Percentiles rank a stretch among this genome's conserved stretches.
These are phyloP conservation scores for Gymnothorax reevesii DNA, from an alignment of 2,797 vertebrate genomes.

Conservation along the genomic window DNA sequence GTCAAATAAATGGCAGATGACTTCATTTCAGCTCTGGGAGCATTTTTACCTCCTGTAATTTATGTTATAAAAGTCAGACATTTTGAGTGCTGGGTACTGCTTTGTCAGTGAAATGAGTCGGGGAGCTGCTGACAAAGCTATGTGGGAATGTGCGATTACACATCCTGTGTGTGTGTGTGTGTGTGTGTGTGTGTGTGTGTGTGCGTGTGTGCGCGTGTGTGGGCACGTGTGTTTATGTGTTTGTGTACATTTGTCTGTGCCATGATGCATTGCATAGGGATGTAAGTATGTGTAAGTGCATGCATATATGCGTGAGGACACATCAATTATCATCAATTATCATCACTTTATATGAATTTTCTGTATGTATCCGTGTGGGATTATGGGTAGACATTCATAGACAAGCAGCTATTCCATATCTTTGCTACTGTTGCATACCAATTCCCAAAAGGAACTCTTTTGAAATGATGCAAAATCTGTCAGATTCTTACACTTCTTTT, in stretches of 20 bases:
- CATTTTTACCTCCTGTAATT: constrained; percentile 17
- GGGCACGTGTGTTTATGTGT: constrained; percentile 23
- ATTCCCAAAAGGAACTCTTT: neutral
- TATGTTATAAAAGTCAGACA: constrained; percentile 41
- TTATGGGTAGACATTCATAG: neutral
- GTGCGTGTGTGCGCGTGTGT: neutral
- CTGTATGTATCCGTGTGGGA: neutral
- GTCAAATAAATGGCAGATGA: constrained; percentile 18
- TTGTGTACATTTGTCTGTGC: neutral
- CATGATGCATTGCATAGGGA: too few species aligned
- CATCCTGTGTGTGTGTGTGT: neutral
- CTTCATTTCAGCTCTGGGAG: constrained; percentile 22
- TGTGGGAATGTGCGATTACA: constrained; percentile 20
- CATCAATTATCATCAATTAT: neutral
- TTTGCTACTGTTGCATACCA: neutral
- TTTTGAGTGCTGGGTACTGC: constrained; percentile 18
- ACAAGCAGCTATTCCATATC: neutral
- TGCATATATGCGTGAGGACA: neutral
- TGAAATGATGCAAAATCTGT: neutral
- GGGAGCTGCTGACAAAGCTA: constrained; percentile 36
- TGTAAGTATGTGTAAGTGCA: neutral
- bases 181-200: constrained; percentile 15
- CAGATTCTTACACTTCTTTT: neutral
- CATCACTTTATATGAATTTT: neutral
- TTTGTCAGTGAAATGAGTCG: constrained; percentile 40